Evolutionary conservation across 2,113 vertebrate species (phyloP).

Genomic region (Lanius collurio): DNA sequence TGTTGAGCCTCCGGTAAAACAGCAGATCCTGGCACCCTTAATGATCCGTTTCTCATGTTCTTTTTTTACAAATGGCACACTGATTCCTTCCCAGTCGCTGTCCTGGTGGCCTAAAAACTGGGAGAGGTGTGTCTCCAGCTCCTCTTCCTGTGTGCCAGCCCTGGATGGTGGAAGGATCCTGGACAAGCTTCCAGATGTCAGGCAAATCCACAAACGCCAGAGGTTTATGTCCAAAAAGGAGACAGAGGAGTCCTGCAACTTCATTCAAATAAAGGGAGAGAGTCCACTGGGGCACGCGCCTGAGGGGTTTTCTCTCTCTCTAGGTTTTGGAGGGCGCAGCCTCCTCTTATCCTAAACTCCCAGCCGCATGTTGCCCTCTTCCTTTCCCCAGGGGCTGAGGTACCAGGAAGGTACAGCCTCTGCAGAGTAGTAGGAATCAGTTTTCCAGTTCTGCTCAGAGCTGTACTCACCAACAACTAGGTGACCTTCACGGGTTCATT

Average conservation of each 20-base stretch:
- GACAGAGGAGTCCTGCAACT: not conserved
- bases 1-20: not conserved
- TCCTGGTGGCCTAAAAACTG: not conserved
- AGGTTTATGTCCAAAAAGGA: not conserved
- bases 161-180: not conserved
- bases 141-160: accelerated
- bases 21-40: not conserved
- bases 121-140: not conserved
- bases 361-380: not conserved
- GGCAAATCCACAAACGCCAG: not conserved
- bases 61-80: not conserved
- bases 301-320: not conserved
- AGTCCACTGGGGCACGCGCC: not conserved
- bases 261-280: not conserved
- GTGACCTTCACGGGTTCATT: not conserved
- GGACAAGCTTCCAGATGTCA: not conserved
- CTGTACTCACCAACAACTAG: not conserved
- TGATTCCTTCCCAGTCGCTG: not conserved
- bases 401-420: not conserved
- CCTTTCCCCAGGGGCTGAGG: not conserved
- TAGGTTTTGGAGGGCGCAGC: not conserved
- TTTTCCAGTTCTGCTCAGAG: not conserved
- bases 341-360: not conserved
- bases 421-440: not conserved
- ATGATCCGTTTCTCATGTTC: not conserved